Percentiles rank a stretch among this genome's conserved stretches.
Evolutionary conservation across 92 coral and sea anemone genomes (phyloP).

Genomic region (Anthopleura xanthogrammica): DNA sequence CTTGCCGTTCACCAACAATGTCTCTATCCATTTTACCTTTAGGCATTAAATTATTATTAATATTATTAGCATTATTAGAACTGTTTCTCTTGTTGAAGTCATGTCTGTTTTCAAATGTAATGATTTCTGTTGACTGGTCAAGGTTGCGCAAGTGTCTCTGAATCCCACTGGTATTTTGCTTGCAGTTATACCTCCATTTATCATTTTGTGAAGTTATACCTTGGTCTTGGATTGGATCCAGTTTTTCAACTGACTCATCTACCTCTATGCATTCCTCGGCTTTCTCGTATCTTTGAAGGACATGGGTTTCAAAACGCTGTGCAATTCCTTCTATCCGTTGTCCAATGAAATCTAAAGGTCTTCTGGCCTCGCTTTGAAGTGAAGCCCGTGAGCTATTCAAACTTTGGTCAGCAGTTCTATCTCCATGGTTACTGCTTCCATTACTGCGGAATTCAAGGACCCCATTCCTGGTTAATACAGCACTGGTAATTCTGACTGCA

Average conservation of each 20-base stretch:
- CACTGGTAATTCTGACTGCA: constrained; percentile 17
- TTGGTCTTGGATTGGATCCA: neutral
- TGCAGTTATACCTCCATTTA: neutral
- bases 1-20: neutral
- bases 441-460: constrained; percentile 10
- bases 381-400: constrained; percentile 20
- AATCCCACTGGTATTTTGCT: neutral
- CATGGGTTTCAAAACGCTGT: neutral
- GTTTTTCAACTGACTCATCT: neutral
- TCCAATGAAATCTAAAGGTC: neutral
- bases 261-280: constrained; percentile 24
- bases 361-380: constrained; percentile 14
- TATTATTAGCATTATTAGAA: neutral
- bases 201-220: neutral
- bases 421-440: neutral
- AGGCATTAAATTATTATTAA: neutral
- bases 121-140: constrained; percentile 19
- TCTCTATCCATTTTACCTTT: neutral
- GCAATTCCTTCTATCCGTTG: neutral
- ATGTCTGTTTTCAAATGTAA: constrained; percentile 16
- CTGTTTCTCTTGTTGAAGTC: neutral
- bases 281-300: constrained; percentile 6
- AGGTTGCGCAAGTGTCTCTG: constrained; percentile 6
- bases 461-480: constrained; percentile 15
- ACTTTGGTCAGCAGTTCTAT: constrained; percentile 11